Percentiles rank a stretch among this genome's conserved stretches.
phyloP scores from a whole-genome alignment of 2,888 invertebrate genomes.

The Erpobdella octoculata region DNA sequence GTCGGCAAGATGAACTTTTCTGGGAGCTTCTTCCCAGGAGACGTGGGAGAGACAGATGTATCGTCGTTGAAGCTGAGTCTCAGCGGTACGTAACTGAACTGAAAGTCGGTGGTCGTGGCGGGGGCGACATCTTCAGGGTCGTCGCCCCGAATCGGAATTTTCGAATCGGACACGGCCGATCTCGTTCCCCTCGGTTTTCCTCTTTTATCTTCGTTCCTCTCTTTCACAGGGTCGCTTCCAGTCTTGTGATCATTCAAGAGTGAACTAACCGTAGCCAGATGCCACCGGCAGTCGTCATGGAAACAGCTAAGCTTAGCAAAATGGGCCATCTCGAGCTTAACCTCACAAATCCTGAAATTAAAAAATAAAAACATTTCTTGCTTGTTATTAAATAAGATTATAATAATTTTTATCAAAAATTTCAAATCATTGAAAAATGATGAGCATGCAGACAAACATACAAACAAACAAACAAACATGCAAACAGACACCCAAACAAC shows the following conservation, averaged over 20 bases:
- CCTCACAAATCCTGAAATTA: conserved; percentile 7
- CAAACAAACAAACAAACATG: no score
- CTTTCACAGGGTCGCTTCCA: not conserved
- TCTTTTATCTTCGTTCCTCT: no score
- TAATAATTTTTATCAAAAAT: no score
- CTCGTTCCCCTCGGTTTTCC: no score
- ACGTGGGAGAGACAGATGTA: not conserved
- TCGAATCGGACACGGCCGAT: no score
- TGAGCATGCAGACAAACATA: no score
- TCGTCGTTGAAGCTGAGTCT: not conserved
- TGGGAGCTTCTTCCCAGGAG: not conserved
- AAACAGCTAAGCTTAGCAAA: not conserved
- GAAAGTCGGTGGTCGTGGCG: not conserved
- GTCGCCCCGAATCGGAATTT: not conserved
- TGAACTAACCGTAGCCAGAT: not conserved
- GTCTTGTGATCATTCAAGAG: not conserved
- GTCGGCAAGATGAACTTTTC: not conserved
- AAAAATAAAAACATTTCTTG: no score
- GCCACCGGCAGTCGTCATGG: not conserved
- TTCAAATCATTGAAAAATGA: no score
- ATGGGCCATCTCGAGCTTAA: not conserved
- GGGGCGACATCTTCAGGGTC: not conserved
- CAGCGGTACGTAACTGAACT: not conserved
- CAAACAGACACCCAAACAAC: no score
- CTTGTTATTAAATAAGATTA: no score